Evolutionary conservation across 1,140 invertebrate species (phyloP).

Genomic region (Phenacoccus solenopsis): DNA sequence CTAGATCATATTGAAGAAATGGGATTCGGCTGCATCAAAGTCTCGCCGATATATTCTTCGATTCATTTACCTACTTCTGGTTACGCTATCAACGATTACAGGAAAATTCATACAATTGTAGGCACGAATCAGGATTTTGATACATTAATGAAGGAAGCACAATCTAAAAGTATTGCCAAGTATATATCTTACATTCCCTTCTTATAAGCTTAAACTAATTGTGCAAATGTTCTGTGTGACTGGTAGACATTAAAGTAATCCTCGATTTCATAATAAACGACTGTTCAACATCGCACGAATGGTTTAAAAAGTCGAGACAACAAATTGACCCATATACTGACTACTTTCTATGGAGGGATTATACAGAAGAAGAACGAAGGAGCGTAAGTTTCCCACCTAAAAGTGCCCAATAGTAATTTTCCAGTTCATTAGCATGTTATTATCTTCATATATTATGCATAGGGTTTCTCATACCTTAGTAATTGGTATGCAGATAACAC

Average conservation of each 20-base stretch:
- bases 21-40: background rate
- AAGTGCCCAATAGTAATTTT: too few species aligned
- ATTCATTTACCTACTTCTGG: background rate
- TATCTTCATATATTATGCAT: too few species aligned
- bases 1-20: background rate
- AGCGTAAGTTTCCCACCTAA: too few species aligned
- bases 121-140: background rate
- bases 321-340: constrained; percentile 48
- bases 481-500: constrained; percentile 53
- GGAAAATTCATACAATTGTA: background rate
- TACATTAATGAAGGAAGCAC: background rate
- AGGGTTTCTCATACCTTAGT: too few species aligned
- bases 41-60: background rate
- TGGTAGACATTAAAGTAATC: constrained; percentile 64
- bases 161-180: background rate
- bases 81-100: background rate
- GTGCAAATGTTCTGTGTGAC: too few species aligned
- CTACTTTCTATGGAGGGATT: constrained; percentile 64
- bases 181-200: too few species aligned
- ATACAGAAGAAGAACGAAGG: constrained; percentile 37
- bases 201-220: too few species aligned
- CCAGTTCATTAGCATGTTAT: too few species aligned
- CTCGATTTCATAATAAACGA: constrained; percentile 83
- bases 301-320: constrained; percentile 57
- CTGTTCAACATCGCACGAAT: constrained; percentile 59